Conservation (phyloP, 2,797 vertebrate genomes). For the Nyctibius grandis region DNA sequence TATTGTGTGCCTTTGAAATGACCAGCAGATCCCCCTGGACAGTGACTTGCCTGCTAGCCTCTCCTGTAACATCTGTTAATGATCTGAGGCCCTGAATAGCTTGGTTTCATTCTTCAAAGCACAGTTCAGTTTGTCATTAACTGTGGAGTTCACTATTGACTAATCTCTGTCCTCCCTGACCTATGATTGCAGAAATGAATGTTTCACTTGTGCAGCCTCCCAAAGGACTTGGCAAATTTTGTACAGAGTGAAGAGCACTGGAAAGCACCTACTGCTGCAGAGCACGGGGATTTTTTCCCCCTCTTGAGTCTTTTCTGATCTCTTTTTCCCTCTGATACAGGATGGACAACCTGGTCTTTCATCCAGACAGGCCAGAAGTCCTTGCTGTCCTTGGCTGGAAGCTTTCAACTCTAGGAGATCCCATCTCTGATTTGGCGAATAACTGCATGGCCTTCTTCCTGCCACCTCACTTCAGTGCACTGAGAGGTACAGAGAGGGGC, state of each 20-base stretch:
- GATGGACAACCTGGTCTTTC: conserved; percentile 82
- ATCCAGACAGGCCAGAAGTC: conserved; percentile 75
- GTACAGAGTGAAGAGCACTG: not conserved
- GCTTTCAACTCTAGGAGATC: conserved; percentile 79
- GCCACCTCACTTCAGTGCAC: conserved; percentile 62
- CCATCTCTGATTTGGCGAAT: conserved; percentile 77
- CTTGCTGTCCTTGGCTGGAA: conserved; percentile 82
- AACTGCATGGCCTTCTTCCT: conserved; percentile 76
- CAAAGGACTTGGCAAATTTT: not conserved
- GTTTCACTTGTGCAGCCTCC: not conserved
- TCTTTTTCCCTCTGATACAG: conserved; percentile 61
- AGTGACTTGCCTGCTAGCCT: not conserved
- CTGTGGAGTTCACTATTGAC: not conserved
- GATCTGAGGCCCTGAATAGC: not conserved
- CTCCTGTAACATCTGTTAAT: not conserved
- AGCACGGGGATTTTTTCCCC: not conserved
- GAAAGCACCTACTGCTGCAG: not conserved
- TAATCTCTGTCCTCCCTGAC: not conserved
- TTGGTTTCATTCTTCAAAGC: not conserved
- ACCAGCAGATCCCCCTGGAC: not conserved
- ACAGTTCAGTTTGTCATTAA: conserved; percentile 2
- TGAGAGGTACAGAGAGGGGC: conserved; percentile 71
- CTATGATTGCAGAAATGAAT: not conserved
- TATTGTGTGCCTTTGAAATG: not conserved
- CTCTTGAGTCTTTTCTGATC: not conserved